phyloP scores from a whole-genome alignment of 1,140 invertebrate genomes.

The Trichomalopsis sarcophagae region DNA sequence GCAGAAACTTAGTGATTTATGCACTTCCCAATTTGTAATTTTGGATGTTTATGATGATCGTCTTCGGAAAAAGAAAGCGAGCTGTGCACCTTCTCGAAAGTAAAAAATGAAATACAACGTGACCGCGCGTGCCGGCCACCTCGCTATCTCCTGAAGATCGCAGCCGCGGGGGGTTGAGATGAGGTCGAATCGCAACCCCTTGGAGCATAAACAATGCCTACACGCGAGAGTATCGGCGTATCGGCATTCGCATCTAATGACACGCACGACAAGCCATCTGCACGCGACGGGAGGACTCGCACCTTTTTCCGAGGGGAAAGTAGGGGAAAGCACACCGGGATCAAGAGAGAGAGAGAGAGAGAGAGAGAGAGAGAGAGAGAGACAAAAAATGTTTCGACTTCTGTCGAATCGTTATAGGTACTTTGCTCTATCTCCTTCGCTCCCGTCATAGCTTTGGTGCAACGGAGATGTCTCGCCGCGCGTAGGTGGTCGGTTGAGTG shows the following conservation, averaged over 20 bases:
- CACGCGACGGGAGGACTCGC: not conserved
- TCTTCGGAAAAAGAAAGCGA: not conserved
- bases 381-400: conserved; percentile 5
- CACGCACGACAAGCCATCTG: not conserved
- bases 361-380: too few relatives aligned
- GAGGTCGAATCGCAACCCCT: conserved; percentile 35
- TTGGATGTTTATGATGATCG: not conserved
- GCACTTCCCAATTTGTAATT: too few relatives aligned
- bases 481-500: not conserved
- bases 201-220: conserved; percentile 30
- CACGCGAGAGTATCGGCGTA: not conserved
- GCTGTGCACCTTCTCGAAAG: not conserved
- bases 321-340: not conserved
- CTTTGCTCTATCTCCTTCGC: not conserved
- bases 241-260: conserved; percentile 12
- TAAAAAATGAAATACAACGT: conserved; percentile 22
- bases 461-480: not conserved
- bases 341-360: not conserved
- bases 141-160: conserved; percentile 15
- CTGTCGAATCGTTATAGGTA: not conserved
- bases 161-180: not conserved
- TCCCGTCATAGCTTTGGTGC: not conserved
- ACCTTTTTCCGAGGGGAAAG: not conserved
- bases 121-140: conserved; percentile 7
- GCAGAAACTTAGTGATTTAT: too few relatives aligned